Conservation (phyloP, 1,140 invertebrate species). For the Trichoplusia ni region DNA sequence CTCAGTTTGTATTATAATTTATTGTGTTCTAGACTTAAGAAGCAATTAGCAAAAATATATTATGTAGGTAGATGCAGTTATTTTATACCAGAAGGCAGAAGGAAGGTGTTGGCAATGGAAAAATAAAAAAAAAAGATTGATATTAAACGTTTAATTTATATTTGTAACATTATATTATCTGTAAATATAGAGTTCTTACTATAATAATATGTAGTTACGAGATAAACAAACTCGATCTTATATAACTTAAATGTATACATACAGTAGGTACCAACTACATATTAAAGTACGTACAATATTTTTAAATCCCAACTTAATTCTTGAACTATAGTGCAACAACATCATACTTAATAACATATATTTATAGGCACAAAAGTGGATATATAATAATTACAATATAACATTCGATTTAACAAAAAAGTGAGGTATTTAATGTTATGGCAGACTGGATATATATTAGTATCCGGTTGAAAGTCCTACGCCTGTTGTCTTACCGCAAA, state of each 20-base stretch:
- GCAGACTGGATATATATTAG: not conserved
- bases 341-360: constrained; percentile 63
- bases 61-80: too few species aligned
- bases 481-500: constrained; percentile 38
- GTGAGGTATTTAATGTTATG: constrained; percentile 55
- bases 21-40: too few species aligned
- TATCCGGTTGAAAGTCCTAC: not conserved
- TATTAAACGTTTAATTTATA: constrained; percentile 80
- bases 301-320: constrained; percentile 64
- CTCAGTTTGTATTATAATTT: too few species aligned
- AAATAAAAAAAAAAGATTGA: constrained; percentile 32
- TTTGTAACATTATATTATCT: constrained; percentile 81
- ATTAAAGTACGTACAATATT: constrained; percentile 63
- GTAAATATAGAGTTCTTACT: constrained; percentile 80
- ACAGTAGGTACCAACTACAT: constrained; percentile 68
- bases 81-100: too few species aligned
- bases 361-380: constrained; percentile 76
- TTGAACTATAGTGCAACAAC: constrained; percentile 67
- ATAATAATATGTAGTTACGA: constrained; percentile 74
- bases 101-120: not conserved
- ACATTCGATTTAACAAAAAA: constrained; percentile 72
- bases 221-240: constrained; percentile 75
- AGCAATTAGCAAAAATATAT: too few species aligned
- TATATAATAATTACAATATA: constrained; percentile 70
- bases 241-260: constrained; percentile 66